Evolutionary conservation across 2,797 vertebrate species (phyloP).

Genomic region (Darevskia mixta): DNA sequence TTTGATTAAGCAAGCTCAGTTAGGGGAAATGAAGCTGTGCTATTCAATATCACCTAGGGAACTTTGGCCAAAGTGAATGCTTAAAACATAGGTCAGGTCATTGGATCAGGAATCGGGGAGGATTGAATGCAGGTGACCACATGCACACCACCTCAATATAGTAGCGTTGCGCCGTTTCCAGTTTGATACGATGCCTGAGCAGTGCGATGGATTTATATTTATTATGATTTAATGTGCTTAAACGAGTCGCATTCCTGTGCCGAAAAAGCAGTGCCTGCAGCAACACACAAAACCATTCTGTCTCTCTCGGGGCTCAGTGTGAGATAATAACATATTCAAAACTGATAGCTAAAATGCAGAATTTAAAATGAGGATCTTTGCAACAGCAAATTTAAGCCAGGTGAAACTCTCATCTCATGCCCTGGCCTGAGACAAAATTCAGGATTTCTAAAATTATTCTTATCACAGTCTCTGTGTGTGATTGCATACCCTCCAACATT

Average conservation of each 20-base stretch:
- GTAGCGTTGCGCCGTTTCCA: background rate
- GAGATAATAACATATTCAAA: background rate
- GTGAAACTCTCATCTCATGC: background rate
- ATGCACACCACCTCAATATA: no score
- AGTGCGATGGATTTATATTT: background rate
- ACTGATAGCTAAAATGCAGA: background rate
- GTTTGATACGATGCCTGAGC: background rate
- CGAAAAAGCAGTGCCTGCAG: background rate
- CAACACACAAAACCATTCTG: background rate
- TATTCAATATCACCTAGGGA: no score
- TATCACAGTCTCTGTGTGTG: background rate
- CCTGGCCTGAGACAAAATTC: background rate
- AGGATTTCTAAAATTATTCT: background rate
- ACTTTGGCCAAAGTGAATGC: no score
- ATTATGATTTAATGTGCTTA: background rate
- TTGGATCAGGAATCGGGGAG: no score
- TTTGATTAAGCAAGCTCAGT: background rate
- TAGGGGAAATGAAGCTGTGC: background rate
- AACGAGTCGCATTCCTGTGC: background rate
- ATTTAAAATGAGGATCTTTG: background rate
- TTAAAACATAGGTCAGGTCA: no score
- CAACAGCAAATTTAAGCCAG: background rate
- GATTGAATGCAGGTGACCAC: background rate
- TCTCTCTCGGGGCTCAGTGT: background rate
- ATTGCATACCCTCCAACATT: no score